These are phyloP conservation scores for Tenthredo distinguenda DNA, from an alignment of 2,888 invertebrate species.

Conservation along the genomic window DNA sequence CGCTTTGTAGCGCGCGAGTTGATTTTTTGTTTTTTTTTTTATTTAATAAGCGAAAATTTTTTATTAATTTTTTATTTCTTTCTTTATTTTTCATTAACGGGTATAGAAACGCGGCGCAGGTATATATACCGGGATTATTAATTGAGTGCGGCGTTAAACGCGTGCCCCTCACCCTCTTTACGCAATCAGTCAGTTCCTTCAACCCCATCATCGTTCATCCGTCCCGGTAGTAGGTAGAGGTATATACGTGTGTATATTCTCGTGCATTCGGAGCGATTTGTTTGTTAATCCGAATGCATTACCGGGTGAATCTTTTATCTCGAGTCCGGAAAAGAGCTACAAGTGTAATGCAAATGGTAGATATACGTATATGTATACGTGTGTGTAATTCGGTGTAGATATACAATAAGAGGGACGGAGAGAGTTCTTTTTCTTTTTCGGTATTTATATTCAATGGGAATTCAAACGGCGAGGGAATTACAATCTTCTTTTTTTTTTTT, in stretches of 20 bases:
- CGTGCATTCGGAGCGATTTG: constrained; percentile 11
- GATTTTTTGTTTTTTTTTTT: background rate
- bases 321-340: background rate
- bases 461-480: background rate
- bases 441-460: background rate
- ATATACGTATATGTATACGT: background rate
- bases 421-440: background rate
- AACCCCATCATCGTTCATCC: constrained; percentile 51
- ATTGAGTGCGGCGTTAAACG: constrained; percentile 49
- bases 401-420: no score
- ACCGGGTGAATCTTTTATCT: background rate
- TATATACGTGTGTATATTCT: background rate
- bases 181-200: constrained; percentile 46
- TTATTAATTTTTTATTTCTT: no score
- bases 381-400: background rate
- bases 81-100: background rate
- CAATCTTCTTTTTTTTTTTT: background rate
- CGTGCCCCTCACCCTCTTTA: constrained; percentile 47
- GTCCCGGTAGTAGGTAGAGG: background rate
- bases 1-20: background rate
- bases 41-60: no score
- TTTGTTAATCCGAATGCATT: background rate
- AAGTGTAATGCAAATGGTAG: background rate
- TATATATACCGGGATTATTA: constrained; percentile 28
- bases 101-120: background rate